Percentiles rank a stretch among this genome's conserved stretches.
Evolutionary conservation across 2,113 vertebrate species (phyloP).

Genomic region (Pongo abelii): DNA sequence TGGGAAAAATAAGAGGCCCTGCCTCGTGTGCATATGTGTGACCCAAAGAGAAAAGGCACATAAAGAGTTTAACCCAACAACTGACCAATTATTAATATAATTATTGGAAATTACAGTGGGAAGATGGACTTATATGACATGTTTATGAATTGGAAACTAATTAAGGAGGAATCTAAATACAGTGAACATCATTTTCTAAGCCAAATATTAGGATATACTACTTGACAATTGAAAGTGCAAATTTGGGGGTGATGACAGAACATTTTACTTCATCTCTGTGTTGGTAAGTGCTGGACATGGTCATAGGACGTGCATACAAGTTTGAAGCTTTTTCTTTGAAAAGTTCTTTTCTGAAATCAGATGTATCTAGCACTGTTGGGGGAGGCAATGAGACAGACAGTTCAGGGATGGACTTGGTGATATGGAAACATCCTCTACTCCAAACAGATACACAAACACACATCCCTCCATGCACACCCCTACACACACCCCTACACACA

Average conservation of each 20-base stretch:
- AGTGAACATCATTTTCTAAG: not conserved
- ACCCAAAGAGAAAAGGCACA: not conserved
- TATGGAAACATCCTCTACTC: not conserved
- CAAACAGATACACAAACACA: not conserved
- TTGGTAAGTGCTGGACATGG: not conserved
- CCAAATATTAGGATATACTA: not conserved
- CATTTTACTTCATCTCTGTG: not conserved
- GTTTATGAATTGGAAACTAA: not conserved
- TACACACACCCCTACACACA: not conserved
- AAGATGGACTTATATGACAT: not conserved
- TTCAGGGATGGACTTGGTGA: fast-evolving
- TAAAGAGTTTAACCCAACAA: no score
- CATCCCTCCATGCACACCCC: not conserved
- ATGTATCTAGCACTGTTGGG: not conserved
- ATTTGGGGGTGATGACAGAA: no score
- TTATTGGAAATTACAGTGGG: not conserved
- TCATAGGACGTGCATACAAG: fast-evolving
- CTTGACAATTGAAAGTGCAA: not conserved
- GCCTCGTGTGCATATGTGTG: no score
- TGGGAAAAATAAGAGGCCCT: fast-evolving
- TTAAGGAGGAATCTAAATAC: not conserved
- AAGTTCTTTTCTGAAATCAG: not conserved
- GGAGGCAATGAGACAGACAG: not conserved
- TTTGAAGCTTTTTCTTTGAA: not conserved
- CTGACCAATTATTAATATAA: not conserved